Evolutionary conservation across 2,797 vertebrate species (phyloP).

Genomic region (Cyclura pinguis): DNA sequence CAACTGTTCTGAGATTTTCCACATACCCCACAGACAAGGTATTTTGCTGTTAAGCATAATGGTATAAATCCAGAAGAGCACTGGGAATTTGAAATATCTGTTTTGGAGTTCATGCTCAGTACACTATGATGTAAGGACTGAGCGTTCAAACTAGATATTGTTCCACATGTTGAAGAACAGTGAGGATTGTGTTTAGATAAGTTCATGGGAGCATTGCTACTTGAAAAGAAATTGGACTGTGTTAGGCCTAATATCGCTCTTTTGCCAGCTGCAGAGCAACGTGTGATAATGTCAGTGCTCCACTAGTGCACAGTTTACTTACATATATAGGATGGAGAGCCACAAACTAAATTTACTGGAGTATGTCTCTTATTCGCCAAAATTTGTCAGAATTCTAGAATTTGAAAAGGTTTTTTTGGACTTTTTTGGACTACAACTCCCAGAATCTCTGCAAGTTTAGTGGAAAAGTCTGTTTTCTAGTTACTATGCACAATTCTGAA

Average conservation of each 20-base stretch:
- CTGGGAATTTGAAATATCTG: neutral
- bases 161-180: neutral
- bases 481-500: too few species aligned
- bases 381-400: neutral
- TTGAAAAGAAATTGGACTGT: neutral
- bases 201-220: neutral
- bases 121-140: neutral
- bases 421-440: too few species aligned
- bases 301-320: neutral
- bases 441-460: too few species aligned
- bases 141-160: neutral
- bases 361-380: neutral
- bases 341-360: neutral
- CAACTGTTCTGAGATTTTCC: neutral
- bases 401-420: too few species aligned
- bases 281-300: neutral
- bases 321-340: neutral
- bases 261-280: neutral
- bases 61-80: constrained; percentile 16
- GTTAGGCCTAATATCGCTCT: neutral
- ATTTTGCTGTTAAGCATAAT: neutral
- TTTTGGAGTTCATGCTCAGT: neutral
- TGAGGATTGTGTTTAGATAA: neutral
- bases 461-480: too few species aligned
- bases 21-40: neutral